These are phyloP conservation scores for Mylabris phalerata DNA, from an alignment of 1,140 invertebrate species.

Conservation along the genomic window DNA sequence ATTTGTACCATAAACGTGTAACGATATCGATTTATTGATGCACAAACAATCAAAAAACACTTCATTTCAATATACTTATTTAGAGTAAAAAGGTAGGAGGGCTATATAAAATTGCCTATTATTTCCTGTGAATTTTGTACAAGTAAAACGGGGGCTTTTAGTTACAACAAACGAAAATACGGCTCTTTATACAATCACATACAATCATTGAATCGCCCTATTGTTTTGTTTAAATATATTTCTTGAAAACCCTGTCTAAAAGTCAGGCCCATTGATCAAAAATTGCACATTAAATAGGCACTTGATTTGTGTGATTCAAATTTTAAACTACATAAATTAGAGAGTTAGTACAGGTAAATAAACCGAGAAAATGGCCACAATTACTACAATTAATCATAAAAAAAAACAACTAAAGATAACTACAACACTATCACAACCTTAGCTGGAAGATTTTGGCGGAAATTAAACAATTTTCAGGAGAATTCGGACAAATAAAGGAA, in stretches of 20 bases:
- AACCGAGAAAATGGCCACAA: too few species aligned
- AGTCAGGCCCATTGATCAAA: constrained; percentile 37
- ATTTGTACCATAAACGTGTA: not conserved
- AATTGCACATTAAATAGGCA: constrained; percentile 41
- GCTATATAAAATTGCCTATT: too few species aligned
- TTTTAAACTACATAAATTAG: too few species aligned
- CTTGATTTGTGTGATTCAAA: constrained; percentile 30
- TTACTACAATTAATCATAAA: too few species aligned
- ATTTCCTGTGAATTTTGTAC: too few species aligned
- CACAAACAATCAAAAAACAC: constrained; percentile 18
- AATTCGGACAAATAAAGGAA: not conserved
- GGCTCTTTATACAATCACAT: too few species aligned
- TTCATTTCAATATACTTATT: not conserved
- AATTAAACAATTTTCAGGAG: constrained; percentile 14
- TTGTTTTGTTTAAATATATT: constrained; percentile 18
- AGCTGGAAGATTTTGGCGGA: constrained; percentile 41
- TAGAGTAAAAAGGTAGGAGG: too few species aligned
- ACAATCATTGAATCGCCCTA: too few species aligned
- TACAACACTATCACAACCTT: constrained; percentile 28
- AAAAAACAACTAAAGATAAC: not conserved
- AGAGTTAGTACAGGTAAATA: too few species aligned
- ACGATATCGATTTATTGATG: constrained; percentile 4
- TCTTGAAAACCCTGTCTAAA: constrained; percentile 37
- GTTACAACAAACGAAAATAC: too few species aligned
- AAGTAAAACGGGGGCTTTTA: too few species aligned